Conservation (phyloP, 92 coral and sea anemone genomes). For the Palythoa grandiflora region DNA sequence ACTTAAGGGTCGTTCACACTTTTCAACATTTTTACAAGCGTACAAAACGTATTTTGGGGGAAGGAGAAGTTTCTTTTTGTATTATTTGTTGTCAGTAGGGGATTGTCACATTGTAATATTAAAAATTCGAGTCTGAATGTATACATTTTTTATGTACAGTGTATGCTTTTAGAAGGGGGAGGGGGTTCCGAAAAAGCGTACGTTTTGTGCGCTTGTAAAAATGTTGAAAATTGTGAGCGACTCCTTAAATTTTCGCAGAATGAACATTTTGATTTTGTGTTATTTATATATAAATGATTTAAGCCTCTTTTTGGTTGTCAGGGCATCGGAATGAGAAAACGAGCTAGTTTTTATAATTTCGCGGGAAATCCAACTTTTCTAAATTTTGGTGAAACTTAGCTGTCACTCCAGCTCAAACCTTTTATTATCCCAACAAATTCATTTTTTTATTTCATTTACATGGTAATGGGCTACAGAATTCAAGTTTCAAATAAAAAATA, state of each 20-base stretch:
- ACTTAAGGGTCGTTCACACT: background rate
- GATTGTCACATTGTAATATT: too few relatives aligned
- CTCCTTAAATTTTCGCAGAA: background rate
- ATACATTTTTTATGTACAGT: too few relatives aligned
- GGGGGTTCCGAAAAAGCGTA: too few relatives aligned
- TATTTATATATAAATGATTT: background rate
- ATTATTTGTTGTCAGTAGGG: too few relatives aligned
- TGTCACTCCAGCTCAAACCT: conserved; percentile 6
- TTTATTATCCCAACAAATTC: background rate
- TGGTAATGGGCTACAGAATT: conserved; percentile 10
- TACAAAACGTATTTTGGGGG: too few relatives aligned
- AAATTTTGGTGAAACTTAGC: conserved; percentile 3
- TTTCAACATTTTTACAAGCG: too few relatives aligned
- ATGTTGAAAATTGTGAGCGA: too few relatives aligned
- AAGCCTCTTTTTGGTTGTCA: background rate
- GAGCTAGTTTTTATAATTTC: background rate
- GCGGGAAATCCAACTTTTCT: conserved; percentile 15
- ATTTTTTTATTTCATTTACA: conserved; percentile 10
- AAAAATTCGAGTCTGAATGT: too few relatives aligned
- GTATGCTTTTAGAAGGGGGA: too few relatives aligned
- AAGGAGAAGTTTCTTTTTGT: too few relatives aligned
- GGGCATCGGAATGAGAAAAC: conserved; percentile 22
- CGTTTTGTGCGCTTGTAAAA: too few relatives aligned
- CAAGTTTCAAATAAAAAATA: background rate
- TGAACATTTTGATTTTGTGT: background rate